Conservation (phyloP, 2,888 invertebrate species). For the Drosophila crucigera region DNA sequence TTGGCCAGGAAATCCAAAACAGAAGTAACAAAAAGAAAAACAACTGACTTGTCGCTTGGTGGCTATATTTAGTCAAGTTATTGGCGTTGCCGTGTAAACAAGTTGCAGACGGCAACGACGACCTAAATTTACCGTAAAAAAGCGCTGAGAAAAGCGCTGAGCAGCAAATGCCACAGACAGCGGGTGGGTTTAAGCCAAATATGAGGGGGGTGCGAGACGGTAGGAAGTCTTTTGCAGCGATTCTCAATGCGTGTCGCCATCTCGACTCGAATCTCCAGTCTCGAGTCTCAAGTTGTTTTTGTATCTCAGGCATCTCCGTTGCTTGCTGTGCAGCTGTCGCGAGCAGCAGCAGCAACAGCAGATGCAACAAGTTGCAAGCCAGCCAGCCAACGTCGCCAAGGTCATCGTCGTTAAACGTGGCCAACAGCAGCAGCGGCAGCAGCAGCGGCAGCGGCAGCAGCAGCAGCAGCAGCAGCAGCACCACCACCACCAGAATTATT, state of each 20-base stretch:
- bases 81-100: conserved; percentile 75
- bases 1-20: conserved; percentile 69
- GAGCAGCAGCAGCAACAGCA: conserved; percentile 29
- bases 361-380: conserved; percentile 70
- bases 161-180: conserved; percentile 44
- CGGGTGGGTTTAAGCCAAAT: conserved; percentile 37
- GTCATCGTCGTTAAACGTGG: conserved; percentile 58
- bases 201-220: background rate
- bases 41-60: conserved; percentile 52
- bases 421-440: conserved; percentile 30
- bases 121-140: conserved; percentile 79
- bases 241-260: conserved; percentile 51
- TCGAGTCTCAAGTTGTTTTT: conserved; percentile 6
- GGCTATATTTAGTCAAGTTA: conserved; percentile 77
- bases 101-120: conserved; percentile 54
- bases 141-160: conserved; percentile 68
- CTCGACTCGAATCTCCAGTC: conserved; percentile 28
- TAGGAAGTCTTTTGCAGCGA: background rate
- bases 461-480: no score
- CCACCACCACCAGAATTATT: conserved; percentile 39
- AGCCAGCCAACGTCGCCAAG: conserved; percentile 66
- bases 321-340: conserved; percentile 70
- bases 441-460: conserved; percentile 14
- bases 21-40: background rate
- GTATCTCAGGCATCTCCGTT: conserved; percentile 70